phyloP scores from a whole-genome alignment of 2,113 vertebrate genomes.

The Haemorhous mexicanus region DNA sequence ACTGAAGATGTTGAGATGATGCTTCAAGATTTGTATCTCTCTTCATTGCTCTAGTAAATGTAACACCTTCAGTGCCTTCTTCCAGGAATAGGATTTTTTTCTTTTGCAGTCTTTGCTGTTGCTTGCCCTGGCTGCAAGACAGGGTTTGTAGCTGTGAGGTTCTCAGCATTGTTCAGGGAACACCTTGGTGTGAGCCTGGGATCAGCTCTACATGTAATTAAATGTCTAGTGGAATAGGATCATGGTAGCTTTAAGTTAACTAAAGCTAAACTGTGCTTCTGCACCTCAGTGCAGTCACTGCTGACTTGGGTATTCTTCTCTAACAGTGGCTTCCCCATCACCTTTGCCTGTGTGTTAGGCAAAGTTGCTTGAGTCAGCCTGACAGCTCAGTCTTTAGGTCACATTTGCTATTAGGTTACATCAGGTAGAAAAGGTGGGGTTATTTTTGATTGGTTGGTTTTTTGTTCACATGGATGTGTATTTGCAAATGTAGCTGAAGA shows the following conservation, averaged over 20 bases:
- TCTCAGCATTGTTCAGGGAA: neutral
- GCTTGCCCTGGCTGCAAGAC: neutral
- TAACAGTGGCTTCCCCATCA: accelerated
- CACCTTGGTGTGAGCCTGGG: neutral
- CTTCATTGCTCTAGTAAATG: neutral
- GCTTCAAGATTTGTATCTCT: neutral
- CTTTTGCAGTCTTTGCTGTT: neutral
- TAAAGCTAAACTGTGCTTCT: neutral
- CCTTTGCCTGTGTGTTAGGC: neutral
- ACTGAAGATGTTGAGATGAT: neutral
- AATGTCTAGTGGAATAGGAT: neutral
- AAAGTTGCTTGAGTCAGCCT: neutral
- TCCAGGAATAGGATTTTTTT: neutral
- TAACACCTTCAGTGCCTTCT: neutral
- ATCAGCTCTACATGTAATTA: neutral
- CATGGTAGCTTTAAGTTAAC: neutral
- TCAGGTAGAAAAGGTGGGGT: neutral
- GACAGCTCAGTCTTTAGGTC: neutral
- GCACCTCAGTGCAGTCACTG: neutral
- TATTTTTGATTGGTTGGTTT: accelerated
- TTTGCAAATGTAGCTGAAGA: neutral
- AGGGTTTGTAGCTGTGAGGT: neutral
- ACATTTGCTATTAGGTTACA: neutral
- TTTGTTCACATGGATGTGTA: neutral
- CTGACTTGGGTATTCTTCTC: neutral